Base-by-base conservation (phyloP, 2,888 invertebrate genomes). In the Melanchra persicariae region DNA sequence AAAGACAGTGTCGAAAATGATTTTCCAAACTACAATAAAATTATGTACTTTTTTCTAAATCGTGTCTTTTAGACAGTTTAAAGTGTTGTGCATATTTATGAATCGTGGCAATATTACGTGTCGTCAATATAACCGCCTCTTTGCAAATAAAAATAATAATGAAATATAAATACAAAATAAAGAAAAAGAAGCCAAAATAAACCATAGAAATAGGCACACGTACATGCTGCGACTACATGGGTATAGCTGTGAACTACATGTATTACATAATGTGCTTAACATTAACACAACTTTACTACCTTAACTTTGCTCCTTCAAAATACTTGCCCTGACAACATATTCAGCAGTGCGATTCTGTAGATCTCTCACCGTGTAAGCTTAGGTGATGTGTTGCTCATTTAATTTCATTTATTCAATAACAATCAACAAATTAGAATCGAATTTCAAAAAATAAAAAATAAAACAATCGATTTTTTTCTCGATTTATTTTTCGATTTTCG, bases 121-220 rank as follows among this genome's bases (percentile, higher is more conserved):
- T 62, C 30, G 69, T 86, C 84, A 86, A 87, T 89, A 86, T 84
- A 89, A 85, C 88, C 89, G 87, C 86, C 83, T 85, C 83, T 80
- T 75, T 61, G 84, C 70, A 87, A 85, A 87, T 82, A 87, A 82
- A 85, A 78, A 85, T 77, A 85, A 86, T 77, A 82, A 83, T 81
- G 77, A 77, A 74, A 83, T 71, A 77, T 76, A 84, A 76, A 79
- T 76, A 83, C 77, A 63, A 76, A 67, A 69, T 72, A 73, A 79
- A 66, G 68, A 79, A 79, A 80, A 70, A 80, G 55, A 85, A 85
- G 84, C 81, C 66, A 78, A 82, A 74, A 66, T 74, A 78, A 65
- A 83, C 74, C 69, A 81, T 65, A 78, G 64, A 70, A 63, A 65
- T 59, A 83, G 66, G 78, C 83, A 79, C 80, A 87, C 65, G 79